Conservation (phyloP, 2,888 invertebrate genomes). For the Podabrus alpinus region DNA sequence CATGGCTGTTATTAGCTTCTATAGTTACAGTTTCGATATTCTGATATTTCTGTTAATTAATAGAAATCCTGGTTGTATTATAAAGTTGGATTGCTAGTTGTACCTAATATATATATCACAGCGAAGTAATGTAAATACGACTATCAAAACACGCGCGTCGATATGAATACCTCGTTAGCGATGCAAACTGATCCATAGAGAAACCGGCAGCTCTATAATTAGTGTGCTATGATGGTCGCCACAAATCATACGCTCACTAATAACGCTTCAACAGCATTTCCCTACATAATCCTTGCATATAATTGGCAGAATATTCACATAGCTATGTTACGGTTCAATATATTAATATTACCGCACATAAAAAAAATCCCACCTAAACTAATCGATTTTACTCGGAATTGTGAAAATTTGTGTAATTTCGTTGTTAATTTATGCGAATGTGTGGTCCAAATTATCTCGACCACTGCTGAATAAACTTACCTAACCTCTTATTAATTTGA, state of each 20-base stretch:
- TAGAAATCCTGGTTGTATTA: slow-evolving; percentile 19
- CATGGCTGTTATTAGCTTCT: slow-evolving; percentile 21
- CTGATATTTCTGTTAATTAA: slow-evolving; percentile 26
- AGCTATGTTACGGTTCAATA: slow-evolving; percentile 6
- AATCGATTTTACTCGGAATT: neutral
- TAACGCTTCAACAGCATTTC: slow-evolving; percentile 25
- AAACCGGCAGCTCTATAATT: slow-evolving; percentile 28
- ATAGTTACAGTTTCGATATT: slow-evolving; percentile 25
- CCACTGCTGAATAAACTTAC: neutral
- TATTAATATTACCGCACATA: neutral
- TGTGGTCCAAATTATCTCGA: neutral
- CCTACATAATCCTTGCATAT: slow-evolving; percentile 15
- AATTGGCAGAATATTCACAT: slow-evolving; percentile 23
- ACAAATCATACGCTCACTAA: slow-evolving; percentile 29
- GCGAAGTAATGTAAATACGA: slow-evolving; percentile 26
- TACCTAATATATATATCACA: neutral
- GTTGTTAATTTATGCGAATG: neutral
- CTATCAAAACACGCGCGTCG: slow-evolving; percentile 33
- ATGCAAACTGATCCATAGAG: slow-evolving; percentile 31
- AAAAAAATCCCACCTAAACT: neutral
- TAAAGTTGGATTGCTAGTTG: slow-evolving; percentile 5
- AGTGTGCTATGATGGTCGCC: slow-evolving; percentile 26
- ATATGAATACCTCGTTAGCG: slow-evolving; percentile 40
- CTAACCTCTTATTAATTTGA: neutral
- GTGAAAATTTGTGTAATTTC: neutral